Conservation (phyloP, 2,888 invertebrate genomes). For the Cosmorhoe ocellata region DNA sequence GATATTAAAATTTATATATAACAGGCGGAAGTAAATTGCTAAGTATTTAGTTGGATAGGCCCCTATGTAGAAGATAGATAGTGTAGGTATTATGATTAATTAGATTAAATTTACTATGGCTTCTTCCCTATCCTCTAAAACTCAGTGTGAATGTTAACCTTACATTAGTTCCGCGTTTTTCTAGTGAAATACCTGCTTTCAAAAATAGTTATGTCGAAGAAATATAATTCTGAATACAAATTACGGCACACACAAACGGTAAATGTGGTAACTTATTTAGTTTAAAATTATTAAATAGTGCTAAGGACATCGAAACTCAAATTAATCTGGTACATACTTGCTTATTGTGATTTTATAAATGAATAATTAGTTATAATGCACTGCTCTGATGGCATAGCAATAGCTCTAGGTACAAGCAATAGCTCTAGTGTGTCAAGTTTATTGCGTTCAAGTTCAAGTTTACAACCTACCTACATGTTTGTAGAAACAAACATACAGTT, state of each 20-base stretch:
- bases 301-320: too few species aligned
- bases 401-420: neutral
- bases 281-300: too few species aligned
- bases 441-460: constrained; percentile 23
- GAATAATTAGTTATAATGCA: neutral
- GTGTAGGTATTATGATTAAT: constrained; percentile 59
- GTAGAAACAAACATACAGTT: neutral
- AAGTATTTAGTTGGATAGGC: constrained; percentile 13
- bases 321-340: neutral
- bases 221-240: constrained; percentile 46
- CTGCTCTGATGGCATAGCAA: neutral
- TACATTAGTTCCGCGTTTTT: constrained; percentile 32
- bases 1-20: neutral
- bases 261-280: constrained; percentile 12
- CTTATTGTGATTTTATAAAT: neutral
- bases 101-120: constrained; percentile 71
- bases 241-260: constrained; percentile 56
- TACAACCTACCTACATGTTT: constrained; percentile 6
- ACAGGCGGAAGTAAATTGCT: neutral
- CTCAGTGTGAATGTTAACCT: constrained; percentile 34
- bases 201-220: constrained; percentile 50
- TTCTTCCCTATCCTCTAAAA: constrained; percentile 49
- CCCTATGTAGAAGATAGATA: neutral
- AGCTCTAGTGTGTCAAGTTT: constrained; percentile 20
- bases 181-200: constrained; percentile 25